phyloP scores from a whole-genome alignment of 2,888 invertebrate species.

The Pristionchus arcanus region DNA sequence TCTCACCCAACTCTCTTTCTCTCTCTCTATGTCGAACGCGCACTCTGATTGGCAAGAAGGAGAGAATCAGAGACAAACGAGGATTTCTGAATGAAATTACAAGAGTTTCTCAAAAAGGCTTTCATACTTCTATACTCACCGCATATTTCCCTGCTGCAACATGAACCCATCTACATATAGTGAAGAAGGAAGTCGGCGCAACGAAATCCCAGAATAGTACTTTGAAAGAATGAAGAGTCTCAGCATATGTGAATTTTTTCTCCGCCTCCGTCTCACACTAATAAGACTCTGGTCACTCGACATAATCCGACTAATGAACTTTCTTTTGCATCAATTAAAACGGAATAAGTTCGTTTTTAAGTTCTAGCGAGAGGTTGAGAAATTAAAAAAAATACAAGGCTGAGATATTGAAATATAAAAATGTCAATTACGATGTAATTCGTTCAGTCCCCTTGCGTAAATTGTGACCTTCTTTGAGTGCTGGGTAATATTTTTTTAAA shows the following conservation, averaged over 20 bases:
- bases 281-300: slow-evolving; percentile 33
- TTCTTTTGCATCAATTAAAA: neutral
- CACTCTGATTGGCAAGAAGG: slow-evolving; percentile 39
- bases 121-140: neutral
- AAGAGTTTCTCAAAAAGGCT: neutral
- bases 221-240: slow-evolving; percentile 5
- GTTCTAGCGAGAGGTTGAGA: too few species aligned
- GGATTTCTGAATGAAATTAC: slow-evolving; percentile 20
- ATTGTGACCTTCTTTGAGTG: too few species aligned
- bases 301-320: neutral
- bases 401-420: neutral
- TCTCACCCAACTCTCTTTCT: neutral
- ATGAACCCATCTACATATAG: neutral
- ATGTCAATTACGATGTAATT: too few species aligned
- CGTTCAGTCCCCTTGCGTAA: too few species aligned
- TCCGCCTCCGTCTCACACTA: slow-evolving; percentile 28
- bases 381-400: neutral
- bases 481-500: neutral
- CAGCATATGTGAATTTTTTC: slow-evolving; percentile 21
- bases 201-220: neutral
- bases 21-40: neutral
- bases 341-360: too few species aligned
- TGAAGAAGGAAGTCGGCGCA: neutral
- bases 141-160: neutral
- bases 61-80: slow-evolving; percentile 46